Conservation (phyloP, 2,113 vertebrate genomes). For the Zootoca vivipara region DNA sequence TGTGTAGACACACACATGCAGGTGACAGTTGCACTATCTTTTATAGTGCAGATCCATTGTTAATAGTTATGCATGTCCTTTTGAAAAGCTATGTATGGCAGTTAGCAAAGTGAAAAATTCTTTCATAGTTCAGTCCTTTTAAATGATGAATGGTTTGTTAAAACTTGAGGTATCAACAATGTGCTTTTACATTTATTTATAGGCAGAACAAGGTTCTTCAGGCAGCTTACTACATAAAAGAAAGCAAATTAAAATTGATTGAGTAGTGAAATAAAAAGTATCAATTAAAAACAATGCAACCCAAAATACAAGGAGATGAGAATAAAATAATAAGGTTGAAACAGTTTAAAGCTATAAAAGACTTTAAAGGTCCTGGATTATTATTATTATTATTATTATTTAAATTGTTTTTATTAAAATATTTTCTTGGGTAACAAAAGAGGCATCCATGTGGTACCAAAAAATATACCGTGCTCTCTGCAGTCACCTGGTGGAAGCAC, state of each 20-base stretch:
- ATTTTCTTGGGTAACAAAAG: background rate
- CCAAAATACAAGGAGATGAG: background rate
- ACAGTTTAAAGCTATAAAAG: background rate
- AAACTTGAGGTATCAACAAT: background rate
- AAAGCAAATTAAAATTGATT: background rate
- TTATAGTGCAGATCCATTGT: background rate
- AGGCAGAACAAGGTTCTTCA: background rate
- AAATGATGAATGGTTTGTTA: background rate
- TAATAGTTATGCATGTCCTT: background rate
- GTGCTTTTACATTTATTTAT: background rate
- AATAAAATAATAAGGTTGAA: background rate
- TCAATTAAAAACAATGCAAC: background rate
- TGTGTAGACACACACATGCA: background rate
- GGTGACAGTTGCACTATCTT: background rate
- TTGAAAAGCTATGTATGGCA: background rate
- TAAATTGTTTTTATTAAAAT: no score
- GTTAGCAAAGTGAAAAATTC: background rate
- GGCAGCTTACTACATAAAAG: background rate
- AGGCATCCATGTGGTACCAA: background rate
- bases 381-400: no score
- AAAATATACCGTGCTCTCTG: no score
- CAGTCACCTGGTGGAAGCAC: background rate
- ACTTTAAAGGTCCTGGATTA: no score
- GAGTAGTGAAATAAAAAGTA: background rate
- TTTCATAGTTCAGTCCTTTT: background rate